Percentiles rank a stretch among this genome's conserved stretches.
These are phyloP conservation scores for Acrobasis suavella DNA, from an alignment of 2,888 invertebrate species.

Conservation along the genomic window DNA sequence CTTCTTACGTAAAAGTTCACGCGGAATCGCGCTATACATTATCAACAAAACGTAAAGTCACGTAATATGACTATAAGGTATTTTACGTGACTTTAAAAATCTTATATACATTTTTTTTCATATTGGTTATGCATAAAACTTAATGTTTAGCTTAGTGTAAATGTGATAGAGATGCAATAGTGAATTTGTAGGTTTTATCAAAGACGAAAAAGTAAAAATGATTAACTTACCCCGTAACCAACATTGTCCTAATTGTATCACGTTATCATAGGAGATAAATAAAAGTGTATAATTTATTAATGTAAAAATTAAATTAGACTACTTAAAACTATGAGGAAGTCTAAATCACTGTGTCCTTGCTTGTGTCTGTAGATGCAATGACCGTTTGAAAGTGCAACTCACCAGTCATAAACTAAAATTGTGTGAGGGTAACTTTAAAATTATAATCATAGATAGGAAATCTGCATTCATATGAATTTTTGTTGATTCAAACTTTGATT, in stretches of 20 bases:
- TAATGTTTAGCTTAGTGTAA: too few relatives aligned
- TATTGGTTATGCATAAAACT: too few relatives aligned
- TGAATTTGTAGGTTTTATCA: too few relatives aligned
- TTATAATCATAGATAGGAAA: constrained; percentile 15
- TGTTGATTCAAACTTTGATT: neutral
- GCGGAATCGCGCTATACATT: too few relatives aligned
- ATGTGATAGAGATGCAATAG: too few relatives aligned
- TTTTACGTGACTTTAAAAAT: too few relatives aligned
- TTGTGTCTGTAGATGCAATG: constrained; percentile 66
- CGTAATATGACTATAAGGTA: too few relatives aligned
- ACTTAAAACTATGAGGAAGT: constrained; percentile 34
- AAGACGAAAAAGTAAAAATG: neutral
- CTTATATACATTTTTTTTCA: too few relatives aligned
- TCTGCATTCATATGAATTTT: neutral
- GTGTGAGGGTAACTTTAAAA: constrained; percentile 38
- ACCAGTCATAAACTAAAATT: constrained; percentile 19
- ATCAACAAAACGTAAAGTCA: too few relatives aligned
- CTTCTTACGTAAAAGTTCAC: too few relatives aligned
- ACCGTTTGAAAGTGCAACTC: constrained; percentile 43
- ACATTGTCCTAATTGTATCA: constrained; percentile 45
- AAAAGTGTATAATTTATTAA: constrained; percentile 33
- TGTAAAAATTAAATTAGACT: constrained; percentile 43
- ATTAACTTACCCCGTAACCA: constrained; percentile 62
- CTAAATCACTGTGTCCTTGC: constrained; percentile 49
- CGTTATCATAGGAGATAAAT: constrained; percentile 20